phyloP scores from a whole-genome alignment of 2,797 vertebrate genomes.

The Cyprinella venusta region DNA sequence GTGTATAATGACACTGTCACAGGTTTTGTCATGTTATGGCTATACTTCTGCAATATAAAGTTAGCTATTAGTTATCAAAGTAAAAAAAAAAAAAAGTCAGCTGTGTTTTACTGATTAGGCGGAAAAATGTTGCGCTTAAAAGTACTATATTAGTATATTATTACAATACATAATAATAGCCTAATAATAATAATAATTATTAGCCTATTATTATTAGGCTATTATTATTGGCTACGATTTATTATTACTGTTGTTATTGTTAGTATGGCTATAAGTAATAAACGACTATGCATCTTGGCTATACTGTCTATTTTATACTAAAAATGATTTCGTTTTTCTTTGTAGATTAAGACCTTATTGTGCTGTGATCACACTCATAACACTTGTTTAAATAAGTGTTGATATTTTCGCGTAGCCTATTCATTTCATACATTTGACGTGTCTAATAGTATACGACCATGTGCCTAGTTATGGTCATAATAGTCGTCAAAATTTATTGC shows the following conservation, averaged over 20 bases:
- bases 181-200: too few relatives aligned
- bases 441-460: neutral
- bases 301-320: neutral
- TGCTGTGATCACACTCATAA: neutral
- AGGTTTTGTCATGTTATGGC: constrained; percentile 49
- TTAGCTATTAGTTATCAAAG: constrained; percentile 1
- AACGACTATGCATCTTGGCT: neutral
- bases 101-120: neutral
- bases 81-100: neutral
- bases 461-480: too few relatives aligned
- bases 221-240: neutral
- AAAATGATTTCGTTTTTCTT: neutral
- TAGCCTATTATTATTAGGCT: neutral
- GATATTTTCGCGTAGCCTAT: neutral
- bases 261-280: constrained; percentile 5
- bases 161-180: neutral
- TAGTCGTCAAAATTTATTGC: neutral
- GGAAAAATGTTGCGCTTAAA: neutral
- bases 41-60: neutral
- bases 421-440: neutral
- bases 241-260: constrained; percentile 36
- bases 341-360: neutral
- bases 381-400: too few relatives aligned
- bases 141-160: neutral
- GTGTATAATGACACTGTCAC: constrained; percentile 25